phyloP scores from a whole-genome alignment of 2,797 vertebrate species.

The Myotis findleyi region DNA sequence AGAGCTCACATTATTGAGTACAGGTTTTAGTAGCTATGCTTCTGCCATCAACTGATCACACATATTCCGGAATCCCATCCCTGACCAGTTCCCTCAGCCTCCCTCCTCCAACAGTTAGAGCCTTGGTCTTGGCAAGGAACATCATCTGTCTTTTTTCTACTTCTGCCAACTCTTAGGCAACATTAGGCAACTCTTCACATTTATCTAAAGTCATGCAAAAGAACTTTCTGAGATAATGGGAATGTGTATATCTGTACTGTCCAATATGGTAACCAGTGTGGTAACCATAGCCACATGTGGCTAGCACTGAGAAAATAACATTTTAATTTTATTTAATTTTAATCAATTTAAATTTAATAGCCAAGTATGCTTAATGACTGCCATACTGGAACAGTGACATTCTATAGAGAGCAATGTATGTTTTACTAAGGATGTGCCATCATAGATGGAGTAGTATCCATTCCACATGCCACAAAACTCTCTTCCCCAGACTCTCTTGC shows the following conservation, averaged over 20 bases:
- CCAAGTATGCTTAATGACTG: neutral
- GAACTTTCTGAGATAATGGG: neutral
- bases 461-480: neutral
- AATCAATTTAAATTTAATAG: neutral
- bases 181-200: neutral
- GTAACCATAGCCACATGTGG: neutral
- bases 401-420: neutral
- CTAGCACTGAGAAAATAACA: neutral
- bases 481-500: neutral
- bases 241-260: neutral
- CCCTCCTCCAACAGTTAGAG: neutral
- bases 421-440: neutral
- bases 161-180: neutral
- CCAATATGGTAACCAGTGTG: neutral
- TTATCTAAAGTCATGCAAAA: neutral
- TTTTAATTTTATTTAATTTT: neutral
- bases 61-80: neutral
- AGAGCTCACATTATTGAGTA: neutral
- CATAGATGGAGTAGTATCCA: neutral
- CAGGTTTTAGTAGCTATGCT: neutral
- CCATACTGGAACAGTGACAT: fast-evolving
- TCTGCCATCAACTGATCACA: neutral
- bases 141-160: neutral
- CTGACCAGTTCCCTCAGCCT: neutral
- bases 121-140: neutral